A percentile compares a stretch with the other conserved stretches of the same genome.
Evolutionary conservation across 2,113 vertebrate genomes (phyloP).

Genomic region (Thamnaconus septentrionalis): DNA sequence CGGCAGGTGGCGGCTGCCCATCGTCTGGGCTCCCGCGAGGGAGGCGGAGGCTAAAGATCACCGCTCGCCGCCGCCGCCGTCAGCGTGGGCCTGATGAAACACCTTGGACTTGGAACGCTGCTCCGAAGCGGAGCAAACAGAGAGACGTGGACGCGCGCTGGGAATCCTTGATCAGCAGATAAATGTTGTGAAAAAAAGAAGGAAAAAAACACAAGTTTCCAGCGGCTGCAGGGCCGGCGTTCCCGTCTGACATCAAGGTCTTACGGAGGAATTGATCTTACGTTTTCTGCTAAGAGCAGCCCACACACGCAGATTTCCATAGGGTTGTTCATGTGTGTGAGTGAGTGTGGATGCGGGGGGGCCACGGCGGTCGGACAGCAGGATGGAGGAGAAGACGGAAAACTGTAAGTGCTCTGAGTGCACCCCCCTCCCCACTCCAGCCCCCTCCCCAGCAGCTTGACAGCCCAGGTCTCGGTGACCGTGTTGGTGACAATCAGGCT

Average conservation of each 20-base stretch:
- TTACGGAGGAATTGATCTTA: no score
- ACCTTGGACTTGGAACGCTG: constrained; percentile 54
- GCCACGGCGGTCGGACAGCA: neutral
- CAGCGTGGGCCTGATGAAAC: constrained; percentile 63
- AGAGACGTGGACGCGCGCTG: no score
- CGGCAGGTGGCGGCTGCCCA: constrained; percentile 72
- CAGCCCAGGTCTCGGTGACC: constrained; percentile 68
- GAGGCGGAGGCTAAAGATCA: constrained; percentile 49
- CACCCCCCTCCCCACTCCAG: constrained; percentile 22
- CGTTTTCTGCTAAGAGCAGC: no score
- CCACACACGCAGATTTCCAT: no score
- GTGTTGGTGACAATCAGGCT: constrained; percentile 70
- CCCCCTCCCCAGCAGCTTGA: constrained; percentile 55
- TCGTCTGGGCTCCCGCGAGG: constrained; percentile 39
- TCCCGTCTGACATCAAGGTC: no score
- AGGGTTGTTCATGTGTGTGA: no score
- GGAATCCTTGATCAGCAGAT: no score
- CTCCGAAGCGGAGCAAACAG: constrained; percentile 12
- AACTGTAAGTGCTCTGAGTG: constrained; percentile 58
- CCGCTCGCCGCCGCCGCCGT: constrained; percentile 24
- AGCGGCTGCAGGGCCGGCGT: no score
- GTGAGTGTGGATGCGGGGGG: no score
- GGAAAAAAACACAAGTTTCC: constrained; percentile 22
- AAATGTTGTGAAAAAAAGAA: no score
- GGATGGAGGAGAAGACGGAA: constrained; percentile 19